Evolutionary conservation across 2,888 invertebrate genomes (phyloP).

Genomic region (Acleris cristana): DNA sequence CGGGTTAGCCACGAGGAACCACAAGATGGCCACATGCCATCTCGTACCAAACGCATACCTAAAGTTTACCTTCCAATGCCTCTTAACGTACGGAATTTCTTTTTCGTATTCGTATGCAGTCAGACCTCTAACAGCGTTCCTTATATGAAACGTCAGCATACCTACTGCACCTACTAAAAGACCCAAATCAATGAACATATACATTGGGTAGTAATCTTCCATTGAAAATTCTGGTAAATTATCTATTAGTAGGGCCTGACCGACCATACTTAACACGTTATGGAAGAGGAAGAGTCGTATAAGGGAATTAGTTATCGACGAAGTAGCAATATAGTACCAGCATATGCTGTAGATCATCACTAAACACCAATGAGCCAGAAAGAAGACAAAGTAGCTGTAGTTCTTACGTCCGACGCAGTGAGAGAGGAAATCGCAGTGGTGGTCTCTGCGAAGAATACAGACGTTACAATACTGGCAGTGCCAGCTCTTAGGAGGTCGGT

Average conservation of each 20-base stretch:
- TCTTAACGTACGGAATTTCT: conserved; percentile 81
- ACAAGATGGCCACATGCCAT: conserved; percentile 16
- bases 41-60: conserved; percentile 74
- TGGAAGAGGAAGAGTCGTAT: no score
- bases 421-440: conserved; percentile 92
- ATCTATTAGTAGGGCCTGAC: conserved; percentile 86
- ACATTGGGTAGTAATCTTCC: conserved; percentile 54
- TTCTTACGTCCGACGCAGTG: conserved; percentile 93
- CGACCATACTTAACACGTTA: no score
- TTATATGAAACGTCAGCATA: conserved; percentile 62
- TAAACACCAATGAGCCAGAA: conserved; percentile 87
- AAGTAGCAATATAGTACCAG: no score
- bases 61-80: conserved; percentile 87
- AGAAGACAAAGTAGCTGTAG: conserved; percentile 90
- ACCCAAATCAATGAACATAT: conserved; percentile 50
- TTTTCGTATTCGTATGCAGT: conserved; percentile 72
- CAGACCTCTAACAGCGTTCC: conserved; percentile 78
- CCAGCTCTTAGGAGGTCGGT: conserved; percentile 90
- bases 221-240: conserved; percentile 70
- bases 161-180: conserved; percentile 52
- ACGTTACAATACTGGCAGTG: conserved; percentile 92
- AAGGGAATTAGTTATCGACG: conserved; percentile 48
- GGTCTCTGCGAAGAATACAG: conserved; percentile 92
- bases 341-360: conserved; percentile 82
- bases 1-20: conserved; percentile 10